Evolutionary conservation across 2,888 invertebrate genomes (phyloP), one percentile per base, ranked within the genome.

Genomic region (Eupithecia abbreviata): DNA sequence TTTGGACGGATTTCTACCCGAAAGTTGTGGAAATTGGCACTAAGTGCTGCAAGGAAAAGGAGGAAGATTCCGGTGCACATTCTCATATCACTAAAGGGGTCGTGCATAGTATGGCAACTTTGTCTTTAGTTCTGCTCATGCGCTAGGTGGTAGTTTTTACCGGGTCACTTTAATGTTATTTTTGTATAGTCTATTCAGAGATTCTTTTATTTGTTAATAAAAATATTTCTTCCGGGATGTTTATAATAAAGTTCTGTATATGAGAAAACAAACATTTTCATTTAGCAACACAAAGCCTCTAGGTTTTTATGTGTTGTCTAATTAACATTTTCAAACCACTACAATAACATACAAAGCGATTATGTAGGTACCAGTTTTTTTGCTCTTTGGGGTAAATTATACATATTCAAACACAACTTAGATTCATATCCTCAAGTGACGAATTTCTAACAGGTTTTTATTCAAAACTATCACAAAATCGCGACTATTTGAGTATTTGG

Each of bases 1-100:
- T 98, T 91, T 98, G 98, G 98, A 97, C 97, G 83, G 96, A 97
- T 79, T 97, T 97, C 88, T 98, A 97, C 87, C 98, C 98, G 0
- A 97, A 96, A 90, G 96, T 98, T 65, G 91, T 97, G 13, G 96
- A 96, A 84, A 96, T 97, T 79, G 96, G 97, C 0, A 96, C 96
- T 4, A 96, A 96, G 85, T 98, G 98, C 87, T 98, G 98, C 85
- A 97, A 97, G 87, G 95, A 95, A 78, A 90, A 90, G 18, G 88
- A 89, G 5, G 95, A 95, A 1, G 95, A 95, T 80, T 92, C 92
- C 4, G 90, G 93, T 12, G 82, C 91, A 0, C 83, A 86, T 72
- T 88, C 91, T 15, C 82, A 91, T 83, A 47, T 82, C 74, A 80
- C 85, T 10, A 83, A 81, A 77, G 85, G 86, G 76, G 77, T 90